Percentiles rank a stretch among this genome's conserved stretches.
These are phyloP conservation scores for Hirundichthys speculiger DNA, from an alignment of 2,113 vertebrate species.

Conservation along the genomic window DNA sequence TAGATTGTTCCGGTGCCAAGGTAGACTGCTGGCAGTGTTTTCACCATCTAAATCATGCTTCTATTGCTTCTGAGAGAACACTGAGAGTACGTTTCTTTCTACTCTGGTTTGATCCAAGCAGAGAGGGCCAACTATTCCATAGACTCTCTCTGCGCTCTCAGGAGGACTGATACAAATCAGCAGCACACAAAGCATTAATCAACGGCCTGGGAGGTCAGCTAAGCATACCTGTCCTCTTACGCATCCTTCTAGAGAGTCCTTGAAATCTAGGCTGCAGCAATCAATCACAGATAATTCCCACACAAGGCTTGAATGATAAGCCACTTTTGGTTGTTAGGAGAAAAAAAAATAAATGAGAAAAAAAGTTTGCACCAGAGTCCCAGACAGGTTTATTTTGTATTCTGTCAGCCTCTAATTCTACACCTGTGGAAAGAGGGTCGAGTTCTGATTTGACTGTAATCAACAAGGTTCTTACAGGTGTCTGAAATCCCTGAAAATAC, in stretches of 20 bases:
- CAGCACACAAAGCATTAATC: conserved; percentile 70
- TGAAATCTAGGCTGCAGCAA: conserved; percentile 64
- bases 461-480: too few relatives aligned
- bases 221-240: conserved; percentile 54
- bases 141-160: conserved; percentile 31
- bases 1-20: conserved; percentile 37
- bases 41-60: conserved; percentile 61
- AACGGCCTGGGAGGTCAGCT: conserved; percentile 68
- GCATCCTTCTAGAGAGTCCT: conserved; percentile 63
- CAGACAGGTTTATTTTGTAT: conserved; percentile 44
- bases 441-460: not conserved
- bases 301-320: conserved; percentile 57
- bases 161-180: conserved; percentile 63
- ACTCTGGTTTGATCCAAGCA: conserved; percentile 45
- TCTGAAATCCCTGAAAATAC: too few relatives aligned
- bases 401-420: not conserved
- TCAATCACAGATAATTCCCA: conserved; percentile 72
- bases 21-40: conserved; percentile 54
- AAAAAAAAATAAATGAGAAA: conserved; percentile 53
- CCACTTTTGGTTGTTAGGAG: conserved; percentile 39
- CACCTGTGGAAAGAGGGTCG: not conserved
- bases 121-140: conserved; percentile 38
- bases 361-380: conserved; percentile 39
- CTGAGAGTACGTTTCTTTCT: conserved; percentile 26
- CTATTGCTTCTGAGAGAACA: conserved; percentile 33